phyloP scores from a whole-genome alignment of 2,113 vertebrate genomes.

The Galeopterus variegatus region DNA sequence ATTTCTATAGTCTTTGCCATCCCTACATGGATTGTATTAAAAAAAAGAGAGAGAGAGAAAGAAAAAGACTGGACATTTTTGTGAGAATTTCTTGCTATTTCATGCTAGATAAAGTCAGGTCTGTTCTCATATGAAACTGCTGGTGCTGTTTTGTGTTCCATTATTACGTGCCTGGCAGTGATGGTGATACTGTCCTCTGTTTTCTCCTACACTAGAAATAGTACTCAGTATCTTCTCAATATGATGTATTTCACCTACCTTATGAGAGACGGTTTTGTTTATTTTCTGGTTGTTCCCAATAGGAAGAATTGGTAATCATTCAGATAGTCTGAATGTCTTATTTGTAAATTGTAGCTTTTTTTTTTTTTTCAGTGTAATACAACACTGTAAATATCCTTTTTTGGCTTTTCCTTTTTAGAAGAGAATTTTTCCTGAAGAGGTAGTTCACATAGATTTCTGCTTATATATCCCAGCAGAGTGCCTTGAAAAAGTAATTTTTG shows the following conservation, averaged over 20 bases:
- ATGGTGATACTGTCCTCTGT: background rate
- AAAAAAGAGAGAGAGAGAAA: background rate
- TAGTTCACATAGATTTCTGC: background rate
- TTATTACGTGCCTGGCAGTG: background rate
- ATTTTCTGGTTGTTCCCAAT: background rate
- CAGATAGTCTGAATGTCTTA: conserved; percentile 2
- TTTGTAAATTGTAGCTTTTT: conserved; percentile 7
- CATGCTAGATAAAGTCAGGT: background rate
- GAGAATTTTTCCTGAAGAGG: background rate
- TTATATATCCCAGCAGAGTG: background rate
- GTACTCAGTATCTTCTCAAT: background rate
- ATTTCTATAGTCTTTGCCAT: background rate
- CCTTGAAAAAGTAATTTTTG: conserved; percentile 10
- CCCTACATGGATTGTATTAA: background rate
- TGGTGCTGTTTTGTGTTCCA: background rate
- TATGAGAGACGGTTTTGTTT: background rate
- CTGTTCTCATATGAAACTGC: background rate
- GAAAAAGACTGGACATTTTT: background rate
- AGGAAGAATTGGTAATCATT: background rate
- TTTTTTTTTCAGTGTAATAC: background rate
- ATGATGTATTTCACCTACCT: background rate
- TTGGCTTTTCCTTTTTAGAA: background rate
- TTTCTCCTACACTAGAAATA: background rate
- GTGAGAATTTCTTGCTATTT: background rate
- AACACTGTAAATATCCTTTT: background rate